These are phyloP conservation scores for Donacobius atricapilla DNA, from an alignment of 2,113 vertebrate genomes.

Conservation along the genomic window DNA sequence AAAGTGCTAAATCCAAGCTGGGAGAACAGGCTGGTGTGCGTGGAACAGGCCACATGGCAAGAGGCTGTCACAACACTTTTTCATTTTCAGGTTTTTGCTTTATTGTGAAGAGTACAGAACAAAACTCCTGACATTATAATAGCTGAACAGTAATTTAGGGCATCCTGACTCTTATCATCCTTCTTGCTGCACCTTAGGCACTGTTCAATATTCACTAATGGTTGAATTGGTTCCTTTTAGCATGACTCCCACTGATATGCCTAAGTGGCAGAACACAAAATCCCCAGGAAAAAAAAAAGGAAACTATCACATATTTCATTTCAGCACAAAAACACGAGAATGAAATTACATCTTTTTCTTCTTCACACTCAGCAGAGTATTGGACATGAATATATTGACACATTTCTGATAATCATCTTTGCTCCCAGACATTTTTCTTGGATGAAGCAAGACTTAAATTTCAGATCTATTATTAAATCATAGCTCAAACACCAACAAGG, in stretches of 20 bases:
- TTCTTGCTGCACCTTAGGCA: slow-evolving; percentile 3
- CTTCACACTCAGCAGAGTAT: slow-evolving; percentile 6
- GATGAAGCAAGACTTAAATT: slow-evolving; percentile 24
- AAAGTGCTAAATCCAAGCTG: not conserved
- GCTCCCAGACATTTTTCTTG: slow-evolving; percentile 13
- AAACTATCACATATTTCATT: not conserved
- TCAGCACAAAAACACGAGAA: slow-evolving; percentile 12
- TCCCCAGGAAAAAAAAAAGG: not conserved
- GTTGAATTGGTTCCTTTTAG: not conserved
- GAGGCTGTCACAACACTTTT: not conserved
- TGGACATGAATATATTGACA: not conserved
- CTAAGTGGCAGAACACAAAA: slow-evolving; percentile 25
- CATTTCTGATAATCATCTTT: slow-evolving; percentile 35
- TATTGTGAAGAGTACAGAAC: slow-evolving; percentile 9
- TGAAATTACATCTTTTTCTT: slow-evolving; percentile 18
- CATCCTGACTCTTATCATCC: not conserved
- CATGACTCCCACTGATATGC: not conserved
- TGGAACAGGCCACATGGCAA: not conserved
- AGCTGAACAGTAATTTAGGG: not conserved
- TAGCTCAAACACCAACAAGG: not conserved
- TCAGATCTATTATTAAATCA: not conserved
- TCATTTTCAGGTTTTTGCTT: not conserved
- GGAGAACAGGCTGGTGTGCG: not conserved
- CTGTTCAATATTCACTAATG: slow-evolving; percentile 17
- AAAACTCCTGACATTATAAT: slow-evolving; percentile 10